These are phyloP conservation scores for Psilopsiagon aymara DNA, from an alignment of 2,113 vertebrate genomes.

Conservation along the genomic window DNA sequence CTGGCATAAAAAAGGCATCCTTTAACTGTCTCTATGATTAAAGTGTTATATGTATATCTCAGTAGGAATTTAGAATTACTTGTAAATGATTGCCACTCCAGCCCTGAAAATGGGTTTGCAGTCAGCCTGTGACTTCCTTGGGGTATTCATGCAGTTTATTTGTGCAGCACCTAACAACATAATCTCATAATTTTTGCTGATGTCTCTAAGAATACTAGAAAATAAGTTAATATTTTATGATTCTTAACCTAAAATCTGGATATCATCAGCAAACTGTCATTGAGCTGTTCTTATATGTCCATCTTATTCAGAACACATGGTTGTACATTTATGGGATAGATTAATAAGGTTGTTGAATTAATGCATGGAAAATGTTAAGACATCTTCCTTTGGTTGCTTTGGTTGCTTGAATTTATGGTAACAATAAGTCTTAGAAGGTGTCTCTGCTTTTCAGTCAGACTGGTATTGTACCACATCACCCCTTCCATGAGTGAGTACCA, in stretches of 20 bases:
- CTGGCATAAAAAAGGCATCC: not conserved
- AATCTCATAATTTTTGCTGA: not conserved
- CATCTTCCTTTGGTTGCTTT: not conserved
- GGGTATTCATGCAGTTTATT: not conserved
- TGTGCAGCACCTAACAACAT: not conserved
- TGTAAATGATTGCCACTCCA: not conserved
- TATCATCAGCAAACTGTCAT: not conserved
- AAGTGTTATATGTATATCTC: not conserved
- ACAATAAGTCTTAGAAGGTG: not conserved
- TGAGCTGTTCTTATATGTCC: not conserved
- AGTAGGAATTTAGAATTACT: not conserved
- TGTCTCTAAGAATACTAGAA: not conserved
- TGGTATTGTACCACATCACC: not conserved
- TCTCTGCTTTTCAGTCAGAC: not conserved
- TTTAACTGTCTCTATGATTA: not conserved
- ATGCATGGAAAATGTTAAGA: not conserved
- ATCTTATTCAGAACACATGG: not conserved
- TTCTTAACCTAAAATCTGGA: not conserved
- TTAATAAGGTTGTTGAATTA: not conserved
- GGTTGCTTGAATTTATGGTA: not conserved
- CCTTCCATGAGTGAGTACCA: not conserved
- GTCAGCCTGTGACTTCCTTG: not conserved
- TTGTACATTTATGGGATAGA: not conserved
- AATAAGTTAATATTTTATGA: not conserved
- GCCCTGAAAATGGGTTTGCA: not conserved